These are phyloP conservation scores for Acanthisitta chloris DNA, from an alignment of 2,113 vertebrate species.

Conservation along the genomic window DNA sequence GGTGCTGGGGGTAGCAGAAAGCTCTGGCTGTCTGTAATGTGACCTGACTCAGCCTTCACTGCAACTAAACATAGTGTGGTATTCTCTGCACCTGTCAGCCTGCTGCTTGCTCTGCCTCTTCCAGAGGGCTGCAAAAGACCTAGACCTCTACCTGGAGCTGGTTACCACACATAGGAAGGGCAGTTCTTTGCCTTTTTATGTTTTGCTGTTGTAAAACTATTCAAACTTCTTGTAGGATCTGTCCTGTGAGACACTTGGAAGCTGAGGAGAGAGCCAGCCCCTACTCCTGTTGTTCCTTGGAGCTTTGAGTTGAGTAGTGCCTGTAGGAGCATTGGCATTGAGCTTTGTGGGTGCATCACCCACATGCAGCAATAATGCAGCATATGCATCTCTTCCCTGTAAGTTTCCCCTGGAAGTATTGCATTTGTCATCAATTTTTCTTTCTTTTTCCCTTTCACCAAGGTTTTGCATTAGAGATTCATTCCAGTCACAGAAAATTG, in stretches of 20 bases:
- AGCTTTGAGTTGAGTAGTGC: background rate
- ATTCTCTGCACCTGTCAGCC: background rate
- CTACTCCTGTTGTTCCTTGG: background rate
- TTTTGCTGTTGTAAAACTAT: background rate
- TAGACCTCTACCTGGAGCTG: background rate
- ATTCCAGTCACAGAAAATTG: background rate
- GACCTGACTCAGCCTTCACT: background rate
- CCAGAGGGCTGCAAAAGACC: background rate
- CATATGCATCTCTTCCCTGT: fast-evolving
- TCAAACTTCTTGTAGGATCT: background rate
- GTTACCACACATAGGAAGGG: fast-evolving
- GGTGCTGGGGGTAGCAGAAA: background rate
- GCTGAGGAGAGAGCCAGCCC: background rate
- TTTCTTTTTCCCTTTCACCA: background rate
- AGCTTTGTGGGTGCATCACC: background rate
- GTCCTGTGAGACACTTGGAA: background rate
- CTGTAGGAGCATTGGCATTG: background rate
- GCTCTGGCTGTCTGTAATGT: background rate
- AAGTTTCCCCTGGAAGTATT: background rate
- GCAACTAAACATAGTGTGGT: background rate
- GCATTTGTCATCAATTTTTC: background rate
- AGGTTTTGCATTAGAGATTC: background rate
- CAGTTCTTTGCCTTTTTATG: background rate
- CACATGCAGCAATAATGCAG: background rate
- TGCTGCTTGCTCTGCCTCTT: background rate